Evolutionary conservation across 2,797 vertebrate genomes (phyloP).

Genomic region (Spinus pinus): DNA sequence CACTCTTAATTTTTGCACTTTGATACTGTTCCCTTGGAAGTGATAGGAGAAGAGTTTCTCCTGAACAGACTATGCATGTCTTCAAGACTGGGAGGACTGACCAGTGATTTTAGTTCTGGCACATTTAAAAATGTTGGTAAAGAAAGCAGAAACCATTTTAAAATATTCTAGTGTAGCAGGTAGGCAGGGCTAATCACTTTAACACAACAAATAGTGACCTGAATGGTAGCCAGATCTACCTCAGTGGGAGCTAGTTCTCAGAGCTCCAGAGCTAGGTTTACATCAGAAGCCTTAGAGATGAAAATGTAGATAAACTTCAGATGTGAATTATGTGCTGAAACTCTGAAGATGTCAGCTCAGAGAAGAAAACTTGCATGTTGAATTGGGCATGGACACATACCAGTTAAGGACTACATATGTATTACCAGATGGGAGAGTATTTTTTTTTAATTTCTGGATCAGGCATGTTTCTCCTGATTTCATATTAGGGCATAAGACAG

Average conservation of each 20-base stretch:
- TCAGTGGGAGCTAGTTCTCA: background rate
- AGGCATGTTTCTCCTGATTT: background rate
- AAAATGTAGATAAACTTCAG: background rate
- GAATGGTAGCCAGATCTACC: constrained; percentile 5
- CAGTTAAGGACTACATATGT: background rate
- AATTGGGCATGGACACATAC: background rate
- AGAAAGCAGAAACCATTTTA: background rate
- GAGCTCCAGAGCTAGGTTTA: background rate
- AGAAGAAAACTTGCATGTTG: background rate
- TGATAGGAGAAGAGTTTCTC: background rate
- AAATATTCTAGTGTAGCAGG: background rate
- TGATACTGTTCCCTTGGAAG: background rate
- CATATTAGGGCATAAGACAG: background rate
- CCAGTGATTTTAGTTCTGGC: background rate
- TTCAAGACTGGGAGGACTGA: background rate
- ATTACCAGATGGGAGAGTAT: background rate
- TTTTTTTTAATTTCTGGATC: background rate
- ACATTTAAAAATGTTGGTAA: background rate
- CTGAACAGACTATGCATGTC: background rate
- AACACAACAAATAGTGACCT: constrained; percentile 37
- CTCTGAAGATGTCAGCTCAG: background rate
- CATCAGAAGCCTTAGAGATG: background rate
- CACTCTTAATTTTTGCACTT: background rate
- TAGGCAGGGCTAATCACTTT: constrained; percentile 21
- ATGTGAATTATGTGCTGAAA: background rate